Evolutionary conservation across 1,140 invertebrate species (phyloP).

Genomic region (Agrilus planipennis): DNA sequence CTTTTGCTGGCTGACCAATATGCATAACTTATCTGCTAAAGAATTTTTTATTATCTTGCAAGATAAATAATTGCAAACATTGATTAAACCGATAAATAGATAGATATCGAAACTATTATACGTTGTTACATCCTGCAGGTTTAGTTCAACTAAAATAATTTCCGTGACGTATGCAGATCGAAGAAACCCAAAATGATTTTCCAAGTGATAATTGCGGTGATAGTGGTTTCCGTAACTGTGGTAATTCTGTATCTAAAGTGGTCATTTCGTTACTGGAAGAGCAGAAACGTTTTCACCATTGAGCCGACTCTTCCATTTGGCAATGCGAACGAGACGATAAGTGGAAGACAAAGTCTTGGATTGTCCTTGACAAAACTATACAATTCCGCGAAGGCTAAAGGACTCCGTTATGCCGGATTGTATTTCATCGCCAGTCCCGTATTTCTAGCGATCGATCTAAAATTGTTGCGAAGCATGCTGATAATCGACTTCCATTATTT

Average conservation of each 20-base stretch:
- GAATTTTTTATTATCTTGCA: too few relatives aligned
- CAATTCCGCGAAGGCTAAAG: not conserved
- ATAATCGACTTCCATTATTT: slow-evolving; percentile 37
- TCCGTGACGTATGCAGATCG: too few relatives aligned
- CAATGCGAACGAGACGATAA: slow-evolving; percentile 4
- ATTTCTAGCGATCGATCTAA: slow-evolving; percentile 26
- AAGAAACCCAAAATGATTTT: too few relatives aligned
- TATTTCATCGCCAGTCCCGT: not conserved
- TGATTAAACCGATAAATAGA: too few relatives aligned
- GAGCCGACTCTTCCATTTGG: slow-evolving; percentile 13
- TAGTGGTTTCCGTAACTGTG: not conserved
- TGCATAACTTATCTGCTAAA: too few relatives aligned
- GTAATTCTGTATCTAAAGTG: slow-evolving; percentile 19
- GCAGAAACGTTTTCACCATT: slow-evolving; percentile 16
- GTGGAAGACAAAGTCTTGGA: slow-evolving; percentile 2
- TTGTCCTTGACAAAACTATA: not conserved
- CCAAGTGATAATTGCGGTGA: too few relatives aligned
- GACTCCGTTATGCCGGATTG: slow-evolving; percentile 7
- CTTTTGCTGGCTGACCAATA: too few relatives aligned
- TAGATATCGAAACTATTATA: too few relatives aligned
- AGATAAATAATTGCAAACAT: too few relatives aligned
- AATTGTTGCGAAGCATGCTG: slow-evolving; percentile 33
- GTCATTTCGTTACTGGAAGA: slow-evolving; percentile 24
- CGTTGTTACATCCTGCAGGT: too few relatives aligned
- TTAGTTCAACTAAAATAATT: too few relatives aligned